Base-by-base conservation (phyloP, 2,113 vertebrate genomes). In the Mustelus asterias region DNA sequence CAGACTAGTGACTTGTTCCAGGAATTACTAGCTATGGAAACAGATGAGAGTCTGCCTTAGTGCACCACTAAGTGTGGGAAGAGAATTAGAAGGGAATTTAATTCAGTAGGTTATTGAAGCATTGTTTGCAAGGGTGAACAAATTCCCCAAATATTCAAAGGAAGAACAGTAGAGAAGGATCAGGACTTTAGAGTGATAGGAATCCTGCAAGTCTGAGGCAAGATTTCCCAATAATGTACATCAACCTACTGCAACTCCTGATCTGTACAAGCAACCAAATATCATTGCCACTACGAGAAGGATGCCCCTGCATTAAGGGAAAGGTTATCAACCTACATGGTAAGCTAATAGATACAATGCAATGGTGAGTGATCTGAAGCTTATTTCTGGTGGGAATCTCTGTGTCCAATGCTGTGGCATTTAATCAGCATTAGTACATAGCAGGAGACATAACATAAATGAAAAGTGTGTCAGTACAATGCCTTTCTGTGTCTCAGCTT, bases 401-500 rank as follows among this genome's bases (percentile, higher is more conserved):
- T 95, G 26, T 0, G 2, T 44, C 26, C 13, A 33, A 44, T 95
- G 37, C 67, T 95, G 26, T 33, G 67, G 69, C 48, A 72, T 95
- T 72, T 95, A 95, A 95, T 95, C 69, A 72, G 29, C 44, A 24
- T 94, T 69, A 69, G 63, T 67, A 44, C 9, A 41, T 70, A 67
- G 18, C 13, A 10, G 94, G 54, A 29, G 94, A 18, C 41, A 26
- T 70, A 72, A 95, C 67, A 72, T 95, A 54, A 95, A 72, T 95
- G 67, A 70, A 54, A 72, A 72, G 44, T 29, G 44, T 95, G 67
- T 95, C 94, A 95, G 69, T 70, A 95, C 67, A 95, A 72, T 95
- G 37, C 69, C 94, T 76, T 95, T 54, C 94, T 95, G 69, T 72
- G 67, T 72, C 93, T 95, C 93, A 70, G 65, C 94, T 95, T 76